phyloP scores from a whole-genome alignment of 2,888 invertebrate genomes.

The Copidosoma aretas region DNA sequence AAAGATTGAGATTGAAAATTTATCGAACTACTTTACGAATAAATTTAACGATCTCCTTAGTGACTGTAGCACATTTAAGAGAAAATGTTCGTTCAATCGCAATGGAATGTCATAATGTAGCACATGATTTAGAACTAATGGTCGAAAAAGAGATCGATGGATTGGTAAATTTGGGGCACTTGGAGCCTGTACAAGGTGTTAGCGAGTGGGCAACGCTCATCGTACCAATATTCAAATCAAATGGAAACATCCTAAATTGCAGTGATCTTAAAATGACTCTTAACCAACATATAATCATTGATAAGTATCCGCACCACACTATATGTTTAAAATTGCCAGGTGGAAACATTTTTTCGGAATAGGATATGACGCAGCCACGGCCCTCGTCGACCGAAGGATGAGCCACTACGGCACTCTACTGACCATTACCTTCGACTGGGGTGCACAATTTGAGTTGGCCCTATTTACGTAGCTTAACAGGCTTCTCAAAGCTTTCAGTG shows the following conservation, averaged over 20 bases:
- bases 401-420: no score
- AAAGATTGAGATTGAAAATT: neutral
- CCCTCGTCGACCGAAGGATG: no score
- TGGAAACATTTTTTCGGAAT: conserved; percentile 24
- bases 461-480: no score
- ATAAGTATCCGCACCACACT: conserved; percentile 29
- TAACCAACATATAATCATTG: conserved; percentile 26
- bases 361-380: conserved; percentile 24
- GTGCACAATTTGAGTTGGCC: no score
- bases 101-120: conserved; percentile 26
- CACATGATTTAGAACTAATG: conserved; percentile 31
- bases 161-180: conserved; percentile 26
- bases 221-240: conserved; percentile 19
- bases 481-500: no score
- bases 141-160: conserved; percentile 28
- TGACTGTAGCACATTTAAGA: conserved; percentile 32
- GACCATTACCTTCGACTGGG: no score
- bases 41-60: neutral
- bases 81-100: conserved; percentile 29
- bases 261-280: conserved; percentile 30
- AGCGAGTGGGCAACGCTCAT: conserved; percentile 27
- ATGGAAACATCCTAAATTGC: conserved; percentile 25
- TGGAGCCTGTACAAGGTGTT: conserved; percentile 20
- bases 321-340: conserved; percentile 33
- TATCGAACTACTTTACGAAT: neutral